These are phyloP conservation scores for Tetranychus piercei DNA, from an alignment of 2,888 invertebrate species.

Conservation along the genomic window DNA sequence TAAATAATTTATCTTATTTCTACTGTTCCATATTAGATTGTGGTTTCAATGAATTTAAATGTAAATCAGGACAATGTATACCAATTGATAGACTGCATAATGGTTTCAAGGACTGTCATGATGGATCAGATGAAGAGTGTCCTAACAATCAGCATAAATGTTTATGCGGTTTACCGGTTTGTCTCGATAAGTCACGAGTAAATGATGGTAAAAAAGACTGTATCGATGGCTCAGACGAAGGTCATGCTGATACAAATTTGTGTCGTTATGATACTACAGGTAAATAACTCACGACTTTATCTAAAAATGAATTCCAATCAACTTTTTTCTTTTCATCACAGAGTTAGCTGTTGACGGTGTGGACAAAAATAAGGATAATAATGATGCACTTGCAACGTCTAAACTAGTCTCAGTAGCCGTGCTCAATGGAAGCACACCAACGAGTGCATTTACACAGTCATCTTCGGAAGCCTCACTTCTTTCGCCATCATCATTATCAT, in stretches of 20 bases:
- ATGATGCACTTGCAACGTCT: not conserved
- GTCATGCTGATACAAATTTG: constrained; percentile 21
- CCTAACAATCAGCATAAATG: constrained; percentile 34
- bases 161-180: constrained; percentile 34
- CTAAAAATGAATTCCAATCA: not conserved
- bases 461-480: too few species aligned
- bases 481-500: not conserved
- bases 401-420: not conserved
- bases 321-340: not conserved
- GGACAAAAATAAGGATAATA: not conserved
- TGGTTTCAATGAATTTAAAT: constrained; percentile 24
- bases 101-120: constrained; percentile 29
- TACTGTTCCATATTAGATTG: constrained; percentile 19
- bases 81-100: constrained; percentile 25
- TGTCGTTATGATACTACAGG: constrained; percentile 10
- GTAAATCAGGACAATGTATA: constrained; percentile 28
- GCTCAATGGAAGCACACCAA: not conserved
- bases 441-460: not conserved
- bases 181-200: constrained; percentile 32
- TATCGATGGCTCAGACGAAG: constrained; percentile 36
- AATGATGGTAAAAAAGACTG: constrained; percentile 35
- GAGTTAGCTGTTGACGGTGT: not conserved
- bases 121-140: constrained; percentile 35
- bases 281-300: not conserved
- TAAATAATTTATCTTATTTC: not conserved